These are phyloP conservation scores for Dynastes grantii DNA, from an alignment of 2,888 invertebrate genomes.

Conservation along the genomic window DNA sequence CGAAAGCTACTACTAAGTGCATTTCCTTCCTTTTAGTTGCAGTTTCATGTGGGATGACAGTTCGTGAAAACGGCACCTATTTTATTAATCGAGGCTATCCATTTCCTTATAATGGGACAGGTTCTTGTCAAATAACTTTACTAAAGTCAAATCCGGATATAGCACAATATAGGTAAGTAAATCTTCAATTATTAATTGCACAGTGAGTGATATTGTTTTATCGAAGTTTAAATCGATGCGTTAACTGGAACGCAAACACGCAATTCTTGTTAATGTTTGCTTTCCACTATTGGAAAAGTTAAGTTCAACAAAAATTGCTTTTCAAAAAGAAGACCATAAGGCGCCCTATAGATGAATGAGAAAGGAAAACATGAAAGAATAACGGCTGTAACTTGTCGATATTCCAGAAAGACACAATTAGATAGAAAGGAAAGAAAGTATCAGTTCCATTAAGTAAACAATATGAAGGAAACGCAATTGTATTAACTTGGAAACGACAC, in stretches of 20 bases:
- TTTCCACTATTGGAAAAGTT: no score
- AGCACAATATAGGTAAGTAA: slow-evolving; percentile 84
- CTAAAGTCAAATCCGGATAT: slow-evolving; percentile 84
- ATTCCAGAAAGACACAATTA: background rate
- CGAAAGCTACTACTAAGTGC: no score
- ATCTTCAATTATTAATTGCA: no score
- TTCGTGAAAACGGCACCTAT: slow-evolving; percentile 87
- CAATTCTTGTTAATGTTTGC: background rate
- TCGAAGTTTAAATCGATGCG: no score
- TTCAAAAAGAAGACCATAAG: no score
- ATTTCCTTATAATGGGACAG: slow-evolving; percentile 81
- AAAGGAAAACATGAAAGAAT: background rate
- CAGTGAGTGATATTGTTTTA: no score
- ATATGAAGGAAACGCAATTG: background rate
- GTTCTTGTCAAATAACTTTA: slow-evolving; percentile 89
- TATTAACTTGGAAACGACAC: slow-evolving; percentile 5
- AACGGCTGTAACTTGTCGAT: background rate
- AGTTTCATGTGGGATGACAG: slow-evolving; percentile 84
- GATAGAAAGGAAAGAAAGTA: background rate
- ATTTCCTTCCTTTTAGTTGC: slow-evolving; percentile 74
- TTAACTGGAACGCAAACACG: no score
- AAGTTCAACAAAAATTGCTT: no score
- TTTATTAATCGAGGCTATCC: slow-evolving; percentile 91
- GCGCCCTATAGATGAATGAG: no score
- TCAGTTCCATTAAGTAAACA: background rate